Evolutionary conservation across 2,113 vertebrate species (phyloP), one percentile per base, ranked within the genome.

Genomic region (Anser cygnoides): DNA sequence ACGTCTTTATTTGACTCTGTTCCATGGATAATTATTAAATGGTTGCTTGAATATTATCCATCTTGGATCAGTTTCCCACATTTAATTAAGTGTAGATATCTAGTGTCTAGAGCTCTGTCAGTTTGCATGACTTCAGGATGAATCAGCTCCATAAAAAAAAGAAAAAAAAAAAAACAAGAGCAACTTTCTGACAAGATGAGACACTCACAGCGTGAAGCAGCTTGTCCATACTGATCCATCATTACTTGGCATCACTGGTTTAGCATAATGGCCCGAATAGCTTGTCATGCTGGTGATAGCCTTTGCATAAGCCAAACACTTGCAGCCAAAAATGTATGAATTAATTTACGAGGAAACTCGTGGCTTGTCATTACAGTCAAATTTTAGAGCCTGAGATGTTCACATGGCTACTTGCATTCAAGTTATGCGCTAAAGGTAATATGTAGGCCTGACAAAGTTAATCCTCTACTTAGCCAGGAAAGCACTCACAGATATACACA

Each of bases 191-290:
- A 33, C 22, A 61, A 58, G 62, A 71, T 20, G 58, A 0, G 0
- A 70, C 0, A 5, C 25, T 77, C 0, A 0, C 29, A 52, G 74
- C 3, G 21, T 26, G 78, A n/a, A 68, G 86, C 80, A 83, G 71
- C 50, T 46, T 80, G 63, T 71, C 75, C 37, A 3, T 44, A 67
- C 82, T 79, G 59, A 13, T 35, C 75, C 85, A 59, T 66, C 12
- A 3, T 28, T 79, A 61, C 15, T 12, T 89, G 95, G 89, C 92
- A 75, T 35, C 70, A n/a, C 61, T 82, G 66, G 10, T 18, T 83
- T 22, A 85, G 35, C 46, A 37, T 2, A 13, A 35, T 2, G 50
- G 79, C 55, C 83, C 63, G 44, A 46, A n/a, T 1, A 74, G 41
- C 50, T 49, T 67, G 44, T 33, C 68, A 3, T 3, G 31, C 68